Conservation (phyloP, 2,888 invertebrate genomes). For the Heliconius cydno region DNA sequence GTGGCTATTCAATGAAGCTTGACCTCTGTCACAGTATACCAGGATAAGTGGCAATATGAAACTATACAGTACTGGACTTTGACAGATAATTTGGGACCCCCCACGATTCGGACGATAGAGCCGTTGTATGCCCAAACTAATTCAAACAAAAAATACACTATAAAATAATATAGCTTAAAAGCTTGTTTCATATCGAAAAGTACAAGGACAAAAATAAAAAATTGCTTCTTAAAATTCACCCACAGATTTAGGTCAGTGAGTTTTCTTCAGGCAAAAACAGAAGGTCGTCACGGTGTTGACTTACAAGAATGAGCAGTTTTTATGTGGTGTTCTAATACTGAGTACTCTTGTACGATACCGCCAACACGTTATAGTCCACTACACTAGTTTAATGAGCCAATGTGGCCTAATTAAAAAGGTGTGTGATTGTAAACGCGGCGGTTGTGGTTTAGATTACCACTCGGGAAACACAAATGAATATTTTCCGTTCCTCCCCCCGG, state of each 20-base stretch:
- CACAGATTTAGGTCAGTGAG: conserved; percentile 28
- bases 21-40: not conserved
- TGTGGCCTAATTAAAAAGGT: not conserved
- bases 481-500: not conserved
- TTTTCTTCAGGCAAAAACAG: not conserved
- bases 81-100: too few relatives aligned
- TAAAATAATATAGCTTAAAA: not conserved
- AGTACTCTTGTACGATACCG: not conserved
- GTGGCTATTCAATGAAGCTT: conserved; percentile 23
- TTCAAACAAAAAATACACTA: not conserved
- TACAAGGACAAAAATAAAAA: not conserved
- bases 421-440: not conserved
- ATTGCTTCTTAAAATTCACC: not conserved
- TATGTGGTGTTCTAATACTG: not conserved
- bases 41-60: not conserved
- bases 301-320: conserved; percentile 19
- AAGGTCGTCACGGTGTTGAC: conserved; percentile 31
- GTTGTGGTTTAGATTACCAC: not conserved
- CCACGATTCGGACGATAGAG: too few relatives aligned
- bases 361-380: not conserved
- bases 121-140: not conserved
- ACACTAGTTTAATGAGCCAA: not conserved
- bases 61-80: not conserved
- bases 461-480: not conserved
- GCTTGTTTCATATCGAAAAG: too few relatives aligned